Evolutionary conservation across 1,140 invertebrate species (phyloP).

Genomic region (Hycleus cichorii): DNA sequence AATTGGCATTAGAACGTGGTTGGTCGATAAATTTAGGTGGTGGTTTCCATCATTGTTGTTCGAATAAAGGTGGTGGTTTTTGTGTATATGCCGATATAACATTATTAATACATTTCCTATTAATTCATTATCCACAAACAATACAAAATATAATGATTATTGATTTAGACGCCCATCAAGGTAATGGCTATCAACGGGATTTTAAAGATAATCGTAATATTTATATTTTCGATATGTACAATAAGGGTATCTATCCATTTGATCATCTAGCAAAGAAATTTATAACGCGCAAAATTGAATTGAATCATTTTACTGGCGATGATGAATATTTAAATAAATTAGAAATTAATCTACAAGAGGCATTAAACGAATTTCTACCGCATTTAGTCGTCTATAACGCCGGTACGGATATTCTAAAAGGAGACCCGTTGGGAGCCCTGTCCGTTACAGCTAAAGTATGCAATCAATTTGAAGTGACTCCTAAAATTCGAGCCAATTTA

Average conservation of each 20-base stretch:
- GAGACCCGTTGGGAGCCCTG: constrained; percentile 68
- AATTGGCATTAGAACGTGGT: constrained; percentile 68
- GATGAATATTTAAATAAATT: constrained; percentile 63
- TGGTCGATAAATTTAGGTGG: constrained; percentile 90
- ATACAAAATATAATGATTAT: constrained; percentile 74
- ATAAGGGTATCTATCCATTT: constrained; percentile 70
- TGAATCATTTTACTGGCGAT: constrained; percentile 59
- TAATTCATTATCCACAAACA: constrained; percentile 46
- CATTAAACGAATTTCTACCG: constrained; percentile 66
- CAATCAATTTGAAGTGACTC: constrained; percentile 3
- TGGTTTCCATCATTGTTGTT: constrained; percentile 77
- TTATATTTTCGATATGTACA: constrained; percentile 85
- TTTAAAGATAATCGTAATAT: constrained; percentile 64
- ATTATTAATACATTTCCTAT: constrained; percentile 61
- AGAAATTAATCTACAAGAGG: constrained; percentile 54
- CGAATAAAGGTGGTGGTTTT: constrained; percentile 70
- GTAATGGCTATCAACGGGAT: constrained; percentile 80
- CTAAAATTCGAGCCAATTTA: too few relatives aligned
- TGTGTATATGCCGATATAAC: constrained; percentile 87
- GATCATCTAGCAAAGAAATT: constrained; percentile 67
- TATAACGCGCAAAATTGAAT: constrained; percentile 66
- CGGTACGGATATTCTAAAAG: constrained; percentile 74
- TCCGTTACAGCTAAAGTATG: constrained; percentile 58
- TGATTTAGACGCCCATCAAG: constrained; percentile 84
- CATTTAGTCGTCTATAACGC: constrained; percentile 83